phyloP scores from a whole-genome alignment of 2,888 invertebrate genomes.

The Gari tellinella region DNA sequence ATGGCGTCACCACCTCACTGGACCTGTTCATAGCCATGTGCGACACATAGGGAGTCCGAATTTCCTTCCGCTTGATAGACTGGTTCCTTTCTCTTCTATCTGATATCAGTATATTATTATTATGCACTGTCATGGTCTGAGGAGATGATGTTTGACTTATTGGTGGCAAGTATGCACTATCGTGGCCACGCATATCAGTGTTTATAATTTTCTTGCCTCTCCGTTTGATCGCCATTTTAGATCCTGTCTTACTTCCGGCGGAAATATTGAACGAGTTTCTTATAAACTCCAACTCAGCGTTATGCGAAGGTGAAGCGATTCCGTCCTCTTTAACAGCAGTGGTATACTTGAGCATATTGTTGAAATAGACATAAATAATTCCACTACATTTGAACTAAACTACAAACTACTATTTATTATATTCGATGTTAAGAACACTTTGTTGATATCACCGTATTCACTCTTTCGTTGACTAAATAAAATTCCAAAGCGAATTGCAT shows the following conservation, averaged over 20 bases:
- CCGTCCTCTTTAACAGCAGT: slow-evolving; percentile 62
- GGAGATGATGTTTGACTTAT: slow-evolving; percentile 54
- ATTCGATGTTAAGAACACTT: too few relatives aligned
- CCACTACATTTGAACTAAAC: too few relatives aligned
- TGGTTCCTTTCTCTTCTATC: slow-evolving; percentile 27
- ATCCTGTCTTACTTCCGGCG: slow-evolving; percentile 52
- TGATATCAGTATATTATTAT: slow-evolving; percentile 17
- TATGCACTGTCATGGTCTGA: slow-evolving; percentile 27
- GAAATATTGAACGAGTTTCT: slow-evolving; percentile 55
- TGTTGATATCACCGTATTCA: too few relatives aligned
- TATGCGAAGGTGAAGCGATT: slow-evolving; percentile 61
- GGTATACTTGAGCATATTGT: slow-evolving; percentile 64
- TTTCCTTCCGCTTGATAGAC: slow-evolving; percentile 54
- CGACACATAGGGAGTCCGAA: slow-evolving; percentile 58
- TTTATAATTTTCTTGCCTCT: slow-evolving; percentile 43
- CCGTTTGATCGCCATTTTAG: slow-evolving; percentile 66
- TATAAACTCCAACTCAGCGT: slow-evolving; percentile 53
- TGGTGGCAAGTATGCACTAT: slow-evolving; percentile 60
- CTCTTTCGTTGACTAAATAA: too few relatives aligned
- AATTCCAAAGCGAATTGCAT: too few relatives aligned
- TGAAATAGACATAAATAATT: too few relatives aligned
- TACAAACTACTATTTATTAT: too few relatives aligned
- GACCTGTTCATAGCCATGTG: slow-evolving; percentile 47
- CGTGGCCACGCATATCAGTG: slow-evolving; percentile 39
- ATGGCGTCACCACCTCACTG: slow-evolving; percentile 64